A percentile compares a stretch with the other conserved stretches of the same genome.
These are phyloP conservation scores for Strigamia maritima DNA, from an alignment of 2,888 invertebrate genomes.

Conservation along the genomic window DNA sequence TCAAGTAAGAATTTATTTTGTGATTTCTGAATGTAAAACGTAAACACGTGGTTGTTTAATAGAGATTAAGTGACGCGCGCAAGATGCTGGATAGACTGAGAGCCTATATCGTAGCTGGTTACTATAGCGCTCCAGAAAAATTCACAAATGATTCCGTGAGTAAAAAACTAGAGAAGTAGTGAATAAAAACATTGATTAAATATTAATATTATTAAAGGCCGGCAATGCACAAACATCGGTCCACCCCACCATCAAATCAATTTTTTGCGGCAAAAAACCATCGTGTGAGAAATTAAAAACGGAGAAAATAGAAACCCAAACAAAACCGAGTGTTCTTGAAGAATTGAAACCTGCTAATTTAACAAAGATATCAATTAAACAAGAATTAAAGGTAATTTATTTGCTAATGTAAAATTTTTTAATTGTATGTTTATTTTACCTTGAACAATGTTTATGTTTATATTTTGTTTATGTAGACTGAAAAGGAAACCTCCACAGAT, in stretches of 20 bases:
- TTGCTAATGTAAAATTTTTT: neutral
- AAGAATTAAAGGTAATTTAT: neutral
- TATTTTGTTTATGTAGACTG: neutral
- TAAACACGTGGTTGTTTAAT: too few relatives aligned
- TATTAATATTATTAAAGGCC: neutral
- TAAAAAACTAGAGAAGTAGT: neutral
- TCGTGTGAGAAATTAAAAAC: neutral
- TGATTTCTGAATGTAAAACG: neutral
- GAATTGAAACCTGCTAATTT: neutral
- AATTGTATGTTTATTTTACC: neutral
- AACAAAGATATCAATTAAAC: neutral
- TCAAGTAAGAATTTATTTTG: slow-evolving; percentile 2
- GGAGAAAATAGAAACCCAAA: neutral
- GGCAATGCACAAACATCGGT: neutral
- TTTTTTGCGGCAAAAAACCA: slow-evolving; percentile 28
- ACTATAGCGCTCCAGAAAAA: slow-evolving; percentile 26
- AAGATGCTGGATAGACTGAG: slow-evolving; percentile 26
- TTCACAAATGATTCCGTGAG: slow-evolving; percentile 11
- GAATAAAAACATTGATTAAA: neutral
- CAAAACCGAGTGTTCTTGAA: neutral
- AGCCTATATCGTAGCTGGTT: slow-evolving; percentile 26
- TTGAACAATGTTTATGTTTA: neutral
- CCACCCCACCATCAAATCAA: slow-evolving; percentile 31
- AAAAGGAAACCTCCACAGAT: neutral
- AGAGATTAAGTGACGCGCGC: slow-evolving; percentile 25